Conservation (phyloP, 2,113 vertebrate species). For the Ginglymostoma cirratum region DNA sequence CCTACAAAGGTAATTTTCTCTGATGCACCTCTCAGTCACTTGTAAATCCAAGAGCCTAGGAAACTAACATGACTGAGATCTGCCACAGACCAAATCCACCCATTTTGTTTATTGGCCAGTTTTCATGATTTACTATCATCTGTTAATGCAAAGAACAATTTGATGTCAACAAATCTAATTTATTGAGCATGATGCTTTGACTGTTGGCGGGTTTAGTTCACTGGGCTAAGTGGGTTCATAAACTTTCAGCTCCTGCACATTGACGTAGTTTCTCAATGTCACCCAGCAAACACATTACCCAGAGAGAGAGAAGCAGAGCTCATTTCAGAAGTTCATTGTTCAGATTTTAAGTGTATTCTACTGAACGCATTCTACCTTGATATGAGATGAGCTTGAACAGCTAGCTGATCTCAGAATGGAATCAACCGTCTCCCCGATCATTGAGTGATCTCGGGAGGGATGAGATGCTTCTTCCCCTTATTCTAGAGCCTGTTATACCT, state of each 20-base stretch:
- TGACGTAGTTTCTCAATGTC: not conserved
- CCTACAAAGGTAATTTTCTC: not conserved
- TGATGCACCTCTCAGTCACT: not conserved
- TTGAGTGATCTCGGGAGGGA: not conserved
- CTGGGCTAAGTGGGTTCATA: not conserved
- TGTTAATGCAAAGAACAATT: not conserved
- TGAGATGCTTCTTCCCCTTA: not conserved
- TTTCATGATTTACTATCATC: slow-evolving; percentile 15
- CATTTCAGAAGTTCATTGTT: too few species aligned
- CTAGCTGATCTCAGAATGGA: not conserved
- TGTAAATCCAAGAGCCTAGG: not conserved
- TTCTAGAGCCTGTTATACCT: not conserved
- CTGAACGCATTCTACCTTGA: not conserved
- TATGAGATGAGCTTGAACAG: not conserved
- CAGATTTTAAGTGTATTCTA: not conserved
- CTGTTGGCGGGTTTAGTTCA: not conserved
- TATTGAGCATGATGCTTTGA: not conserved
- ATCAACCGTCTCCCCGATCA: too few species aligned
- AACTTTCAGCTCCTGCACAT: not conserved
- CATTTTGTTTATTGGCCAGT: not conserved
- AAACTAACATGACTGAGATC: not conserved
- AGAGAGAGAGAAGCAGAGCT: not conserved
- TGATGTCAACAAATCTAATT: not conserved
- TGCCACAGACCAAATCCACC: not conserved
- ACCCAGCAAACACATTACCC: not conserved